Evolutionary conservation across 2,113 vertebrate species (phyloP), one percentile per base, ranked within the genome.

Genomic region (Oryzias woworae): DNA sequence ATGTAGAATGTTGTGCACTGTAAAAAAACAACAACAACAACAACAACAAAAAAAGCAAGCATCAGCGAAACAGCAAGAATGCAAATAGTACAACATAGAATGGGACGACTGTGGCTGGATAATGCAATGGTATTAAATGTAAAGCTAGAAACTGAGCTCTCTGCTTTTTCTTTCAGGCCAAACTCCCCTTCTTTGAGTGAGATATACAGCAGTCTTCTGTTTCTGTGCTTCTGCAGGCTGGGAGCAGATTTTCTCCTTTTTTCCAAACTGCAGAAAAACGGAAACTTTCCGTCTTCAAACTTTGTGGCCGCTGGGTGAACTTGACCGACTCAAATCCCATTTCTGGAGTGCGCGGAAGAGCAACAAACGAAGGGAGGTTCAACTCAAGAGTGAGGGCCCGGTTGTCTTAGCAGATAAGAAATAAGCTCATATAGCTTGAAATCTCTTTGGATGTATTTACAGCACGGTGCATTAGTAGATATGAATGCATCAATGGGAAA

Each of bases 371-470:
- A 46, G 66, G 70, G 67, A 59, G 57, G 57, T 36, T 36, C 36
- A 68, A 74, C 59, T 62, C 53, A 31, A 63, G 77, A 0, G 62
- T 61, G 54, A 68, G 62, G 80, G 80, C 75, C 71, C 66, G 68
- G 78, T 82, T 82, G 79, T 83, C 79, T 83, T 63, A 51, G 69
- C n/a, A 85, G 87, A 88, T 87, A 85, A 86, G 82, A 74, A 85
- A 84, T 90, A 90, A 91, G 89, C 87, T 87, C 75, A 79, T 87
- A 88, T 85, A 86, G 87, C 86, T 84, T 76, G 69, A 88, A 88
- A 88, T 88, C 82, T 89, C 85, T 62, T 61, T 71, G 85, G 83
- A 85, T 79, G 79, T 75, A 80, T 66, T 85, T 85, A 79, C 78
- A 86, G 76, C 73, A 69, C 81, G 72, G 78, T 59, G 74, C 71